Percentiles rank a stretch among this genome's conserved stretches.
Evolutionary conservation across 2,797 vertebrate species (phyloP).

Genomic region (Chaetophractus vellerosus): DNA sequence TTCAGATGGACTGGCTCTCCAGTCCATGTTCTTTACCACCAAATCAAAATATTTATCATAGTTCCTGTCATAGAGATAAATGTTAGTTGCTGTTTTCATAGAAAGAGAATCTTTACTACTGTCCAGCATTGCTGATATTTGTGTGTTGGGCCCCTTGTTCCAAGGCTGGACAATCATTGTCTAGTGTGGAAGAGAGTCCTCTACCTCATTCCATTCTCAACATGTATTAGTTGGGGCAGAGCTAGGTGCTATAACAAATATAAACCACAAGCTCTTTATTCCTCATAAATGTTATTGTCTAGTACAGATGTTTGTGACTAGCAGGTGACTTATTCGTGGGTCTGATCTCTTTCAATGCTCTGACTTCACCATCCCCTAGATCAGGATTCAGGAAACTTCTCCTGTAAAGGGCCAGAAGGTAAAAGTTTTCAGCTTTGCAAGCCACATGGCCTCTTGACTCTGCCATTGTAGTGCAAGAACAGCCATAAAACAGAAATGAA

Average conservation of each 20-base stretch:
- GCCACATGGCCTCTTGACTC: background rate
- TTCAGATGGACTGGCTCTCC: background rate
- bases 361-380: background rate
- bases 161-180: background rate
- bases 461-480: background rate
- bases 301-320: background rate
- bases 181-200: background rate
- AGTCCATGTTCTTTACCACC: background rate
- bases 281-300: background rate
- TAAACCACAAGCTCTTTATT: background rate
- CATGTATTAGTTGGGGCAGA: accelerated
- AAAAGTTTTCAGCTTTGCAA: background rate
- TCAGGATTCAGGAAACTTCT: background rate
- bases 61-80: background rate
- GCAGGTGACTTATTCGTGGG: background rate
- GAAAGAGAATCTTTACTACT: background rate
- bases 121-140: accelerated
- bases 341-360: background rate
- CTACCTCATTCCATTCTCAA: background rate
- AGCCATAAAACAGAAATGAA: background rate
- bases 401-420: background rate
- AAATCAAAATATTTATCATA: background rate
- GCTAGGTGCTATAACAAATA: background rate
- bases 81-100: background rate
- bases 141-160: accelerated